Base-by-base conservation (phyloP, 2,888 invertebrate genomes). In the Exephanes ischioxanthus region DNA sequence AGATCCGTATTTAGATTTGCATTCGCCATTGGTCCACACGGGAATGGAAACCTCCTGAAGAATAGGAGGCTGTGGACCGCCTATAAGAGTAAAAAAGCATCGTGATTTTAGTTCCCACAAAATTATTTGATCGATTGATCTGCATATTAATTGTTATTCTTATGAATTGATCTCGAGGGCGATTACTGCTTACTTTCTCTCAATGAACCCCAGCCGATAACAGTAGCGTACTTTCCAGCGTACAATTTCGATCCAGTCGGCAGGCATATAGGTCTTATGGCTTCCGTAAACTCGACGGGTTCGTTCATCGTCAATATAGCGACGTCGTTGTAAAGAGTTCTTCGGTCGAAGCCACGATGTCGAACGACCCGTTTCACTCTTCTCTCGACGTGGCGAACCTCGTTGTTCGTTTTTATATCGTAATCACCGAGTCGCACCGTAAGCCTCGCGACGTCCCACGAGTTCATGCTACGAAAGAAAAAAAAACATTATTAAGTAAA, bases 191-290 rank as follows among this genome's bases (percentile, higher is more conserved):
- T 92, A 97, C 97, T 96, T 94, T 97, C 97, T 91, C 96, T 94
- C 87, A 97, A 94, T 91, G 97, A 97, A 68, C 98, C 98, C 98
- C 98, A 98, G 61, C 98, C 98, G 81, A 97, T 97, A 3, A 98
- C 98, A 0, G 97, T 98, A 1, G 96, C 98, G 14, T 95, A 95
- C 87, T 95, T 95, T 1, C 97, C 97, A 51, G 96, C 95, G 91
- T 97, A 97, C 1, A 95, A 95, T 71, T 95, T 94, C 7, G 95
- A 94, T 16, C 95, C 95, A 53, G 93, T 91, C 7, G 98, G 97
- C 88, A 98, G 93, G 91, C 98, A 98, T 83, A 98, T 96, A 0
- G 98, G 97, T 84, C 97, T 95, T 84, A 98, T 96, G 89, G 96
- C 95, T 90, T 95, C 96, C 2, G 96, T 95, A 92, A 96, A 98